Evolutionary conservation across 2,113 vertebrate species (phyloP), one percentile per base, ranked within the genome.

Genomic region (Petromus typicus): DNA sequence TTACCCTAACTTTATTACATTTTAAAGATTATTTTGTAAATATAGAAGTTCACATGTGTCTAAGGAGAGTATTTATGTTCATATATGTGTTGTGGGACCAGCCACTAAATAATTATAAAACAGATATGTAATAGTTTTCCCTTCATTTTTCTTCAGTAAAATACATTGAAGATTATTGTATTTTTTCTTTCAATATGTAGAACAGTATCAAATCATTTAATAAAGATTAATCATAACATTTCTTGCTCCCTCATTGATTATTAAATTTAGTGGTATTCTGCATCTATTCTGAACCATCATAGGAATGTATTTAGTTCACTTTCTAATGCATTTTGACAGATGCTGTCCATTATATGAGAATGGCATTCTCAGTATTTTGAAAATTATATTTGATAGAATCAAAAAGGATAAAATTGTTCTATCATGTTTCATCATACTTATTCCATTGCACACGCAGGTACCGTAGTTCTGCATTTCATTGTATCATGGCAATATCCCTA

Each of bases 21-120:
- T 54, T 37, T 45, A 51, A 56, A 56, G 16, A 56, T 20, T 34
- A 69, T 69, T 80, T 22, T 67, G 25, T 43, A 73, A 73, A 43
- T 2, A 12, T 54, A 7, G 34, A 0, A 2, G 12, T 6, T 76
- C 17, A 45, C 2, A 27, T 14, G 18, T 16, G 40, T 34, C 25
- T 61, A 17, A 40, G 34, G 7, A 43, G 10, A 45, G 4, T 40
- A 1, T 25, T 16, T 17, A 57, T 4, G 5, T 20, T 57, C 20
- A 17, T 48, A 48, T 91, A 32, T 83, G 32, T 73, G 1, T 89
- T n/a, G 27, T 6, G 1, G 14, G 4, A 2, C 16, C 25, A 93
- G 1, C 13, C 6, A 76, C 34, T 94, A 40, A 6, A 69, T 66
- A 78, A 27, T 12, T 51, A 0, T 34, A 87, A 96, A 89, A 92